A percentile compares a stretch with the other conserved stretches of the same genome.
phyloP scores from a whole-genome alignment of 2,113 vertebrate genomes.

The Sylvia atricapilla region DNA sequence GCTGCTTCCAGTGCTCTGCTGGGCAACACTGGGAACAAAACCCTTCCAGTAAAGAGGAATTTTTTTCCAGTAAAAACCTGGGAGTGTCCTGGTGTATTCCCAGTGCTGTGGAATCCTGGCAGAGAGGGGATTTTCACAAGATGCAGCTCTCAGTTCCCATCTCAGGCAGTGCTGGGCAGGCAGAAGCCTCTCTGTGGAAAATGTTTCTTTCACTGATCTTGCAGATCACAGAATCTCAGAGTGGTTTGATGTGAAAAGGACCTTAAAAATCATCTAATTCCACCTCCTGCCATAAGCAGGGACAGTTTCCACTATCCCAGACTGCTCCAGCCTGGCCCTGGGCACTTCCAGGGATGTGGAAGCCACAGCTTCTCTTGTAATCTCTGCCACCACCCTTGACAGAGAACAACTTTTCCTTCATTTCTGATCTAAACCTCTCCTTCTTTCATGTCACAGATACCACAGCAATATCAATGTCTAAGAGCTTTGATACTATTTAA shows the following conservation, averaged over 20 bases:
- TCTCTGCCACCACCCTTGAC: not conserved
- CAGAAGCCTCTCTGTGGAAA: not conserved
- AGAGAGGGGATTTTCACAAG: not conserved
- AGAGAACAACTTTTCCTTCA: not conserved
- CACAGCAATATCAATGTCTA: too few species aligned
- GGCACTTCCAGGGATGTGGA: not conserved
- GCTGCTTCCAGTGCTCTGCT: not conserved
- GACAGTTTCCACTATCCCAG: not conserved
- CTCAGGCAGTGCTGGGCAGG: not conserved
- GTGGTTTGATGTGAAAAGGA: not conserved
- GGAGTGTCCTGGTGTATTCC: not conserved
- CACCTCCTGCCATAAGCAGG: not conserved
- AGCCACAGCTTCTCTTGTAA: not conserved
- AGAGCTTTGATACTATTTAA: not conserved
- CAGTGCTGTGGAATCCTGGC: not conserved
- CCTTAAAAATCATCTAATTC: not conserved
- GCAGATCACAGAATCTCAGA: not conserved
- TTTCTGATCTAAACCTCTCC: not conserved
- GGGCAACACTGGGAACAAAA: not conserved
- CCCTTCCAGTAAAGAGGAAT: not conserved
- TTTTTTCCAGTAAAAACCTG: too few species aligned
- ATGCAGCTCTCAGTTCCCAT: not conserved
- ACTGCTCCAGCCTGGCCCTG: not conserved
- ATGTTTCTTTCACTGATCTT: not conserved
- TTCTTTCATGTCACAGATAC: not conserved